Evolutionary conservation across 2,797 vertebrate genomes (phyloP), one percentile per base, ranked within the genome.

Genomic region (Mareca strepera): DNA sequence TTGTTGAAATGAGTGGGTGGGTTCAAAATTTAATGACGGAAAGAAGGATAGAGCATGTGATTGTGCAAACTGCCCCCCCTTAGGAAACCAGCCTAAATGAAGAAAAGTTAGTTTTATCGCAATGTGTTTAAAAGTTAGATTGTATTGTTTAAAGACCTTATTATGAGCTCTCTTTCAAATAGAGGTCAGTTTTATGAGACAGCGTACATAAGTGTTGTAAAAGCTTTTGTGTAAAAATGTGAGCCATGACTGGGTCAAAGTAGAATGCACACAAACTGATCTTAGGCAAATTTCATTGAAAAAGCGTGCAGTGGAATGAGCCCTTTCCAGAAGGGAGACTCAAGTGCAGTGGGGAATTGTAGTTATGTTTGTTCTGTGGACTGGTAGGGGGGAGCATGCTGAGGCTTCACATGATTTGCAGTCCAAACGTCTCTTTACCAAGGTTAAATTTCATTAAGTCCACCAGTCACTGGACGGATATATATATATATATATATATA

Each of bases 311-410:
- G 13, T 44, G 17, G 4, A 63, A 31, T 33, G 79, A 88, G 60
- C 37, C 8, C 37, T 74, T 77, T 80, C 37, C 55, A 75, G 62
- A 44, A 87, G 37, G 22, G 52, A 89, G 9, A 22, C 46, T 76
- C 31, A 29, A 26, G 67, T 44, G 35, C 46, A 80, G 41, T 41
- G n/a, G 62, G 82, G 22, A 82, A 21, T 31, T 82, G 17, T 43
- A 39, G 25, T 23, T 41, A 6, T 8, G 0, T 11, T 52, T 52
- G 13, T 70, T 80, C 44, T 55, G 39, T 0, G 0, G n/a, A 7
- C 11, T 58, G 37, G 37, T 20, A 67, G 43, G 53, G 43, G 53
- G 16, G 7, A 50, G 12, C 3, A 4, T n/a, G 25, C 53, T 88
- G 56, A 60, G 76, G n/a, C 76, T 87, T 63, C n/a, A 46, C 37